Evolutionary conservation across 2,113 vertebrate genomes (phyloP), one percentile per base, ranked within the genome.

Genomic region (Rhinolophus sinicus): DNA sequence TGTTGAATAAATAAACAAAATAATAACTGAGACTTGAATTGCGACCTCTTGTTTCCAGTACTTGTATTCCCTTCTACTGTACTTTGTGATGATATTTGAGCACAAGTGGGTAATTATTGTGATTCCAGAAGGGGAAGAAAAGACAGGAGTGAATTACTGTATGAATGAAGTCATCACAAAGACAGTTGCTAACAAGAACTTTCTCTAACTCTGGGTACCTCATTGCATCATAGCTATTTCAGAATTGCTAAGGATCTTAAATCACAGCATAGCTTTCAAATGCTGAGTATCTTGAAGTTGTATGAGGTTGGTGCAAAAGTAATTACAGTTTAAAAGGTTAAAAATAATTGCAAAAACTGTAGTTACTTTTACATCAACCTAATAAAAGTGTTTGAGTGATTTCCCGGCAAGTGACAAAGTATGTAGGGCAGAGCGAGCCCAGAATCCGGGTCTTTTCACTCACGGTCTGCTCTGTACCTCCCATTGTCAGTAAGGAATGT

Each of bases 201-300:
- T 89, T 90, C 92, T 77, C 50, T 76, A 54, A 38, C 5, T 35
- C 14, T 84, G 18, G 14, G 14, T 81, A 54, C 16, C 6, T 94
- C n/a, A 15, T 69, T 94, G 44, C 38, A 60, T 95, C 18, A 70
- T 81, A 82, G 10, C 60, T 76, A 18, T 94, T 94, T 78, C 35
- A 75, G 33, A 62, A 76, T 85, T 84, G 26, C 76, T 60, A 69
- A n/a, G 16, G 10, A 33, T 72, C 30, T 65, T 65, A 95, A 47
- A n/a, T 64, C 40, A 65, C 47, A 70, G 13, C 3, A 16, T 50
- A 72, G 7, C 21, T 73, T 93, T 85, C 16, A 67, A 4, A 86
- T 38, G 89, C 84, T 73, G 35, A 75, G 19, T 54, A 60, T 67
- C 26, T 82, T 82, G 11, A 87, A 18, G 14, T 58, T 62, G 5